These are phyloP conservation scores for Papilio helenus DNA, from an alignment of 1,140 invertebrate species.

Conservation along the genomic window DNA sequence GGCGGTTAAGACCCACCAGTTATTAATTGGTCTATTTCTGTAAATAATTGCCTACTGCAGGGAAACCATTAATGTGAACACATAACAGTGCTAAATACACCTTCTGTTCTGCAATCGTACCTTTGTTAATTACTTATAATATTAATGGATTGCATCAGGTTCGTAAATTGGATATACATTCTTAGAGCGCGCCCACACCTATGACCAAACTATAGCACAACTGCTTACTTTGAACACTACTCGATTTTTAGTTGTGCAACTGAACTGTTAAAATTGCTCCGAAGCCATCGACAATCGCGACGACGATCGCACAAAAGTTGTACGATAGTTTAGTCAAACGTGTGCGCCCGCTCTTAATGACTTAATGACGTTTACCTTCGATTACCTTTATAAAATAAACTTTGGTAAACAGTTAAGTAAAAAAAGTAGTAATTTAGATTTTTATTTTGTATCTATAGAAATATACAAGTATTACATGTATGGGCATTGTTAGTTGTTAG, in stretches of 20 bases:
- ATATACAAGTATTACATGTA: not conserved
- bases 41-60: constrained; percentile 69
- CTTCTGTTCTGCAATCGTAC: constrained; percentile 38
- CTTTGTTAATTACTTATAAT: constrained; percentile 34
- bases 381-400: not conserved
- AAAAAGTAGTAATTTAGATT: not conserved
- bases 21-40: constrained; percentile 72
- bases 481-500: not conserved
- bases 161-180: not conserved
- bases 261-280: no score
- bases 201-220: no score
- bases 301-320: no score
- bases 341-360: no score
- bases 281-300: no score
- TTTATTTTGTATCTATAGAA: not conserved
- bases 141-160: not conserved
- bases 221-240: no score
- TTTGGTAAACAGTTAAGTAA: not conserved
- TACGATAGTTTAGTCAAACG: no score
- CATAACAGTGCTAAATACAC: constrained; percentile 48
- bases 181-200: not conserved
- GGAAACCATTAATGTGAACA: constrained; percentile 57
- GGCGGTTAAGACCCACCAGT: constrained; percentile 47
- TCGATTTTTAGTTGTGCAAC: no score
- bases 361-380: not conserved